Base-by-base conservation (phyloP, 2,797 vertebrate genomes). In the Chaunax sp. region DNA sequence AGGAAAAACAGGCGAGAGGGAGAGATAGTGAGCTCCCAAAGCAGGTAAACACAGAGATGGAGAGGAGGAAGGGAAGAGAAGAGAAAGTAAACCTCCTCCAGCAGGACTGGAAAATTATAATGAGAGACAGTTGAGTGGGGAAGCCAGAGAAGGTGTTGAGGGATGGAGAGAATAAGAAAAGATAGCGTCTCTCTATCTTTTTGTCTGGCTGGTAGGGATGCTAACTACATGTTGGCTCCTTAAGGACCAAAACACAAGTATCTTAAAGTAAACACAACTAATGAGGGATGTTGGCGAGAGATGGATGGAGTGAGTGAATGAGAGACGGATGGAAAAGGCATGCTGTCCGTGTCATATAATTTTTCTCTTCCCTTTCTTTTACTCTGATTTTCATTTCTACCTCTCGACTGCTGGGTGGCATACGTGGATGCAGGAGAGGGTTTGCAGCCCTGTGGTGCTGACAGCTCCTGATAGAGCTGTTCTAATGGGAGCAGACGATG, bases 401-500 rank as follows among this genome's bases (percentile, higher is more conserved):
- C 65, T 55, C 68, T 78, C 53, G 19, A 19, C 22, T 15, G 11
- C 44, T 28, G 58, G 74, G 65, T 47, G 68, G 60, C 6, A 12
- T 49, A 30, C n/a, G 1, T 45, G 56, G 54, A 38, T 35, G 50
- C 54, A 37, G 60, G 51, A 28, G 69, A 16, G 60, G 68, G 65
- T 30, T 19, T 49, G 78, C 57, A 46, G 69, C 52, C 41, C 75
- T 13, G 44, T 43, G 64, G 76, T 55, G 70, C 78, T 78, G 89
- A 89, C 87, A 85, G 80, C 69, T 73, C 76, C 83, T 88, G 86
- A 92, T 91, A 84, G 82, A 93, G 87, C 70, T 61, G 71, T 89
- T 83, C 72, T 88, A 90, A 91, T 87, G 80, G 84, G 84, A 77
- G 83, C 57, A 77, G 79, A 82, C 71, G 87, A 89, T 92, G 91